These are phyloP conservation scores for Scomberomorus guttatus DNA, from an alignment of 2,797 vertebrate species.

Conservation along the genomic window DNA sequence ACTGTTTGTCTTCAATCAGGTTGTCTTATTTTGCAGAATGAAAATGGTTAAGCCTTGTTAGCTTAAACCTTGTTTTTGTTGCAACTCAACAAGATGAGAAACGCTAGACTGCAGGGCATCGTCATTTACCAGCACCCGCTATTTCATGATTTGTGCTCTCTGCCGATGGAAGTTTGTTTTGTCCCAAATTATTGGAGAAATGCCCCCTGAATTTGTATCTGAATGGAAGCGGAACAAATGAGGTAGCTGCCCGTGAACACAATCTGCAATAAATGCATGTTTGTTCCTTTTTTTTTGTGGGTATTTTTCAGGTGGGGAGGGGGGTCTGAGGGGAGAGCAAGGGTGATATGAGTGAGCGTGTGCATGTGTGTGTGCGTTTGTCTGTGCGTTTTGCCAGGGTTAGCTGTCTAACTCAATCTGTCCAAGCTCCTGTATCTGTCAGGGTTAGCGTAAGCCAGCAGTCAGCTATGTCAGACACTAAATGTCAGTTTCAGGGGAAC, in stretches of 20 bases:
- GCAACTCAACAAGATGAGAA: conserved; percentile 46
- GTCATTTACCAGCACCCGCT: conserved; percentile 37
- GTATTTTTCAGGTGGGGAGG: conserved; percentile 34
- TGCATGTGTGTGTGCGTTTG: conserved; percentile 31
- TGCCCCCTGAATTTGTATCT: conserved; percentile 1
- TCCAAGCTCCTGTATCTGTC: conserved; percentile 73
- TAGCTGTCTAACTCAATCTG: conserved; percentile 74
- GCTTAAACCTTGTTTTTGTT: conserved; percentile 35
- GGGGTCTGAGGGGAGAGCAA: background rate
- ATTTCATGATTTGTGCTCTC: conserved; percentile 45
- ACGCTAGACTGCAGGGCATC: conserved; percentile 52
- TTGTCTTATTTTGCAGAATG: conserved; percentile 34
- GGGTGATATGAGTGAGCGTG: conserved; percentile 1
- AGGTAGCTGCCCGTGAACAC: background rate
- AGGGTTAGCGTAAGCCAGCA: conserved; percentile 73
- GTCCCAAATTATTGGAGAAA: conserved; percentile 31
- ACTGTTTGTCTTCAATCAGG: conserved; percentile 12
- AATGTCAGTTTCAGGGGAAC: conserved; percentile 66
- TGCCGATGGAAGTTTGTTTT: conserved; percentile 40
- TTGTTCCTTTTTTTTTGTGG: conserved; percentile 11
- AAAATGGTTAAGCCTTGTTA: no score
- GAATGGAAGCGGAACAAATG: conserved; percentile 29
- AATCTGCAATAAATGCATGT: background rate
- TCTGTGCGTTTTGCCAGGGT: conserved; percentile 39
- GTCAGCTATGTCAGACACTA: conserved; percentile 67